Conservation (phyloP, 1,140 invertebrate genomes). For the Achroia grisella region DNA sequence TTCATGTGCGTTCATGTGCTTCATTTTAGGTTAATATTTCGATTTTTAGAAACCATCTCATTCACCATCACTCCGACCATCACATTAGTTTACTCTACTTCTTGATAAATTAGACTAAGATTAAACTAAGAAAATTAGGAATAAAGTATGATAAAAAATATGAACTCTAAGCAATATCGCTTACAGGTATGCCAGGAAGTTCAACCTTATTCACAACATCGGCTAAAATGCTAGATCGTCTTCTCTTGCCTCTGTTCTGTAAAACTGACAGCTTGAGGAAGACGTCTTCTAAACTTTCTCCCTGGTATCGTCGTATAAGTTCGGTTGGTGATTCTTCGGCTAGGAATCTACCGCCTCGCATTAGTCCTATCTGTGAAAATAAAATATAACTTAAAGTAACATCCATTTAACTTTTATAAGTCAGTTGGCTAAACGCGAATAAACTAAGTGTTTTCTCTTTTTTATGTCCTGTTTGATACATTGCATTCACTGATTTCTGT, state of each 20-base stretch:
- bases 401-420: no score
- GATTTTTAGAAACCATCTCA: no score
- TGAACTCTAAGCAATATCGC: slow-evolving; percentile 16
- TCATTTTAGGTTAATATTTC: no score
- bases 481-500: no score
- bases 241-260: slow-evolving; percentile 85
- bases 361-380: slow-evolving; percentile 86
- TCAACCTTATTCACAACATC: slow-evolving; percentile 80
- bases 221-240: slow-evolving; percentile 84
- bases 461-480: no score
- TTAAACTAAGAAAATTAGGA: background rate
- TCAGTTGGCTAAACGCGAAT: no score
- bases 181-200: slow-evolving; percentile 75
- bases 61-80: no score
- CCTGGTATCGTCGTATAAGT: slow-evolving; percentile 84
- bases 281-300: slow-evolving; percentile 91
- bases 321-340: slow-evolving; percentile 91
- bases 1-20: no score
- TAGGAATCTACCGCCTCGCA: slow-evolving; percentile 92
- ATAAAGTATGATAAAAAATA: background rate
- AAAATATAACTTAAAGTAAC: background rate
- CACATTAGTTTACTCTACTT: no score
- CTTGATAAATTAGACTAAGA: slow-evolving; percentile 5
- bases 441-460: no score
- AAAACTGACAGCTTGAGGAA: slow-evolving; percentile 92